Conservation (phyloP, 2,797 vertebrate species). For the Phataginus tetradactyla region DNA sequence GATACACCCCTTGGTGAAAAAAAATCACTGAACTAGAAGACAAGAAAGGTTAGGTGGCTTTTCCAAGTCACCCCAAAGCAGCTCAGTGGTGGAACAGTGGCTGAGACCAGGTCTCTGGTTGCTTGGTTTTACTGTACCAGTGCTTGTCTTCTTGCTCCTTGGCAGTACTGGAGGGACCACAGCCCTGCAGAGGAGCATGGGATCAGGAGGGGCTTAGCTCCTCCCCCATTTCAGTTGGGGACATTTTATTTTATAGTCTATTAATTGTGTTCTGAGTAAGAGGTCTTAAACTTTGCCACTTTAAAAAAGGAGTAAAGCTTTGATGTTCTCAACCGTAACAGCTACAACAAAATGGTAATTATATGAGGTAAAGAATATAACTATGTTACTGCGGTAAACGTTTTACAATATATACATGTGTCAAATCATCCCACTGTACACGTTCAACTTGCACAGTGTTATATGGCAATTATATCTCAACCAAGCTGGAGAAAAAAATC, state of each 20-base stretch:
- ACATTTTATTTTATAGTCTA: background rate
- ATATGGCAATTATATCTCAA: background rate
- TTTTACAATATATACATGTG: background rate
- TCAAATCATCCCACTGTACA: background rate
- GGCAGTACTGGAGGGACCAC: too few species aligned
- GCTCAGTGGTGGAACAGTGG: background rate
- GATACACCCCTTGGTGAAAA: background rate
- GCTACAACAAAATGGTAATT: background rate
- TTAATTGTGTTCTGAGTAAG: background rate
- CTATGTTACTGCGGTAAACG: background rate
- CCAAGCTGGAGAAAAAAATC: background rate
- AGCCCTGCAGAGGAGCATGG: rapidly evolving
- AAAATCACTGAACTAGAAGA: background rate
- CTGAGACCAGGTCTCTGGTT: background rate
- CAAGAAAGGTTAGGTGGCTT: background rate
- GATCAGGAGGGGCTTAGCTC: background rate
- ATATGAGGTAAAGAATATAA: background rate
- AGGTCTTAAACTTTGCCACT: background rate
- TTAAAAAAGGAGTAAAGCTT: background rate
- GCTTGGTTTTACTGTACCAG: background rate
- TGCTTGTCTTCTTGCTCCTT: background rate
- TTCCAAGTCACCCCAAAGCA: background rate
- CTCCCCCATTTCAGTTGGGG: background rate
- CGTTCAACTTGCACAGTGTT: background rate
- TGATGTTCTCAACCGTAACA: background rate